Evolutionary conservation across 2,888 invertebrate genomes (phyloP), one percentile per base, ranked within the genome.

Genomic region (Aromia moschata): DNA sequence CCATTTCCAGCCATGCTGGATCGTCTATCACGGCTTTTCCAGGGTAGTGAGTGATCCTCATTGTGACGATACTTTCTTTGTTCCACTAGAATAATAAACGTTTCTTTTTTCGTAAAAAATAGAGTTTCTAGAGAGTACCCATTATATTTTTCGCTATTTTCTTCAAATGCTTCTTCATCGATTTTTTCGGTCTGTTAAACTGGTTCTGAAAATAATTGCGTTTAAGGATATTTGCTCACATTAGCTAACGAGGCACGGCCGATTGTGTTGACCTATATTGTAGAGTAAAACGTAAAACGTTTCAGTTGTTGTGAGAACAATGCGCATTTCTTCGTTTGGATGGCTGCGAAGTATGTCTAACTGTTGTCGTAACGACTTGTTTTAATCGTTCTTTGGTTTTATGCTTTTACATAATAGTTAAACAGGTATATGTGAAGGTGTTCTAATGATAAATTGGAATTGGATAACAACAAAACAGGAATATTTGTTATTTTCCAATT

Each of bases 31-130:
- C 91, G 66, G 89, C 93, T 81, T 91, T 90, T 67, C 93, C 93
- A 38, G 93, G 93, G 80, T 93, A 91, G 73, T 90, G 89, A 79
- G 91, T 89, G 67, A 93, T 90, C 85, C 91, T 92, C 93, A 93
- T 93, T 62, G 66, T 74, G 25, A 7, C 25, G 7, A 25, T 25
- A 25, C 4, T 25, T 25, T 25, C 25, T 25, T 25, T 25, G n/a
- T n/a, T n/a, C n/a, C n/a, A n/a, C n/a, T n/a, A n/a, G n/a, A n/a
- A n/a, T n/a, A n/a, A n/a, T n/a, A n/a, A n/a, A n/a, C n/a, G n/a
- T n/a, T n/a, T n/a, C n/a, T n/a, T n/a, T n/a, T n/a, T n/a, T n/a
- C n/a, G n/a, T n/a, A n/a, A n/a, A n/a, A n/a, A n/a, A n/a, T n/a
- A n/a, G n/a, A n/a, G n/a, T n/a, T n/a, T n/a, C n/a, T n/a, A n/a